Evolutionary conservation across 2,797 vertebrate genomes (phyloP).

Genomic region (Acomys russatus): DNA sequence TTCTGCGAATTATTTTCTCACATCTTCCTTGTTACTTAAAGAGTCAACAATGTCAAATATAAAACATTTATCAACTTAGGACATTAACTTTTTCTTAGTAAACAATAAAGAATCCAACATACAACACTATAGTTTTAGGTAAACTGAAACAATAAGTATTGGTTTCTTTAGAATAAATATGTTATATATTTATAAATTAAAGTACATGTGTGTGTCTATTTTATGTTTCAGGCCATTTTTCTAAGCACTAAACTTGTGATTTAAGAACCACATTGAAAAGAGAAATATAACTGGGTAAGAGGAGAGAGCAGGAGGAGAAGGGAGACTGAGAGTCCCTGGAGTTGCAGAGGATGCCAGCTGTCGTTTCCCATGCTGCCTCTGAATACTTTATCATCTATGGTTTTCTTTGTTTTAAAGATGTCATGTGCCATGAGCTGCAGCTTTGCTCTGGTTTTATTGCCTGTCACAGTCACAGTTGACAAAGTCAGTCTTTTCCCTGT

Average conservation of each 20-base stretch:
- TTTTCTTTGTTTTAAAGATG: slow-evolving; percentile 74
- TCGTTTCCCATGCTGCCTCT: slow-evolving; percentile 20
- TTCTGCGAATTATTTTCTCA: slow-evolving; percentile 24
- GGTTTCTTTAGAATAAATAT: neutral
- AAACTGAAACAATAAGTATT: neutral
- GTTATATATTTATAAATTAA: slow-evolving; percentile 19
- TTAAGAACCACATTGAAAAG: neutral
- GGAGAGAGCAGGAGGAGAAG: neutral
- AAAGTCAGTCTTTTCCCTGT: slow-evolving; percentile 67
- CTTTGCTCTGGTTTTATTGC: slow-evolving; percentile 70
- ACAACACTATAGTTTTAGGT: neutral
- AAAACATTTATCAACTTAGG: neutral
- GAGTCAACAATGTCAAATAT: neutral
- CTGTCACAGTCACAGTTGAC: slow-evolving; percentile 73
- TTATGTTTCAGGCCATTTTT: neutral
- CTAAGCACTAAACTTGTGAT: neutral
- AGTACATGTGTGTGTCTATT: neutral
- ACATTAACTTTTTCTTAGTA: neutral
- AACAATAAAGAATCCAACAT: neutral
- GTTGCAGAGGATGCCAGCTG: neutral
- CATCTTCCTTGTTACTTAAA: neutral
- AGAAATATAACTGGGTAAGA: neutral
- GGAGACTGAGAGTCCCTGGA: neutral
- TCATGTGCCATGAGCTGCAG: slow-evolving; percentile 45
- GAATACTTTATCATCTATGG: neutral